These are phyloP conservation scores for Ginglymostoma cirratum DNA, from an alignment of 2,113 vertebrate genomes.

Conservation along the genomic window DNA sequence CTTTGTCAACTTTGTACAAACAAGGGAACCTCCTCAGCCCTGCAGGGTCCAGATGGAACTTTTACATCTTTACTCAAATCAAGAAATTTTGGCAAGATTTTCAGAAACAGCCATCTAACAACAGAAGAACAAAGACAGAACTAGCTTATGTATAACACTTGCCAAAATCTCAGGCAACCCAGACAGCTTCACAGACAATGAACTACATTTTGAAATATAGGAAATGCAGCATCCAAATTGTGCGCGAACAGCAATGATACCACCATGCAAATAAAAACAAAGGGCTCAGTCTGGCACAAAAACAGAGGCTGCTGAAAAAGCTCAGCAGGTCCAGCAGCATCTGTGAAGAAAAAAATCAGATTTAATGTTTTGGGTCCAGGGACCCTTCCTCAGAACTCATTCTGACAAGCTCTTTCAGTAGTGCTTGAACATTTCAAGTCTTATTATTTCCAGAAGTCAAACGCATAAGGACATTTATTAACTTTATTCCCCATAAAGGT, in stretches of 20 bases:
- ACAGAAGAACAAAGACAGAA: background rate
- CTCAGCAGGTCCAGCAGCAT: too few relatives aligned
- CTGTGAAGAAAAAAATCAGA: too few relatives aligned
- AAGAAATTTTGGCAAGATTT: background rate
- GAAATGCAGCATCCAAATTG: background rate
- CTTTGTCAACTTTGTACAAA: background rate
- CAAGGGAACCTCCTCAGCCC: background rate
- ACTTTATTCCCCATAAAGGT: background rate
- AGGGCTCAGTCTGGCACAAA: background rate
- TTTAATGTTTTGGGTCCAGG: too few relatives aligned
- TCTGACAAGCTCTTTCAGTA: background rate
- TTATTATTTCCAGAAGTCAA: background rate
- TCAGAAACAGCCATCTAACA: background rate
- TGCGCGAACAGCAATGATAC: background rate
- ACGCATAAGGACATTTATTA: background rate
- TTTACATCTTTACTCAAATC: background rate
- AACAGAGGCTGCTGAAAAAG: too few relatives aligned
- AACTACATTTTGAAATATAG: background rate
- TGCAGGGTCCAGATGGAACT: background rate
- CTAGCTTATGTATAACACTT: background rate
- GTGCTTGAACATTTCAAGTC: background rate
- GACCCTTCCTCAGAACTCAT: background rate
- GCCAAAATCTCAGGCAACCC: background rate
- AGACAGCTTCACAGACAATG: background rate
- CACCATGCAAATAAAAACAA: background rate